phyloP scores from a whole-genome alignment of 1,140 invertebrate species.

The Papilio polyxenes region DNA sequence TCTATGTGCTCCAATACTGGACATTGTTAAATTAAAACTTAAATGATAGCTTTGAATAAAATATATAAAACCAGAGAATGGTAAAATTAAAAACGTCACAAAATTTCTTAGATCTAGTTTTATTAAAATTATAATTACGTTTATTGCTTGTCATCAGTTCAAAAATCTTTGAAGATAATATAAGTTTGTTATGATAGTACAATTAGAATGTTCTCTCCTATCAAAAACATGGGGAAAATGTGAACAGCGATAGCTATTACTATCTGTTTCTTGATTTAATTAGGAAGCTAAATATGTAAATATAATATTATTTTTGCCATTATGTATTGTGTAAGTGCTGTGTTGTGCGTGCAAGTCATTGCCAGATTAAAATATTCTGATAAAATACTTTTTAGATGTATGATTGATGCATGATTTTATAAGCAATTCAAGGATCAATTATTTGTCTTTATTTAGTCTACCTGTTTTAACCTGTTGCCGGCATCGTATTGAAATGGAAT shows the following conservation, averaged over 20 bases:
- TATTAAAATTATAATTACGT: no score
- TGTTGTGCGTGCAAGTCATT: not conserved
- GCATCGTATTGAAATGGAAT: constrained; percentile 81
- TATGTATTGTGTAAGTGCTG: not conserved
- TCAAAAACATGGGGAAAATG: not conserved
- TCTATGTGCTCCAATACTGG: constrained; percentile 77
- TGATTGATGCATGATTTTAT: not conserved
- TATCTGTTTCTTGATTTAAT: not conserved
- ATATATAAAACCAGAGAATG: not conserved
- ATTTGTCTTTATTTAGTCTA: constrained; percentile 43
- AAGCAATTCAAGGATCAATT: not conserved
- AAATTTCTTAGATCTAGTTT: no score
- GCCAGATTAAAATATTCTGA: not conserved
- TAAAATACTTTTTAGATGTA: not conserved
- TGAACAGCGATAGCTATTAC: not conserved
- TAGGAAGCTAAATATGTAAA: not conserved
- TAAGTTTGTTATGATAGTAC: no score
- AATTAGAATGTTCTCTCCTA: no score
- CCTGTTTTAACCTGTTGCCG: constrained; percentile 75
- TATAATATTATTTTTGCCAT: no score
- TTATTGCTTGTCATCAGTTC: no score
- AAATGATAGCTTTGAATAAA: not conserved
- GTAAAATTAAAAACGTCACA: no score
- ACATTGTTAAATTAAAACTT: constrained; percentile 5
- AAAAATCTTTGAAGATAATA: not conserved